These are phyloP conservation scores for Anhinga rufa DNA, from an alignment of 2,113 vertebrate genomes.

Conservation along the genomic window DNA sequence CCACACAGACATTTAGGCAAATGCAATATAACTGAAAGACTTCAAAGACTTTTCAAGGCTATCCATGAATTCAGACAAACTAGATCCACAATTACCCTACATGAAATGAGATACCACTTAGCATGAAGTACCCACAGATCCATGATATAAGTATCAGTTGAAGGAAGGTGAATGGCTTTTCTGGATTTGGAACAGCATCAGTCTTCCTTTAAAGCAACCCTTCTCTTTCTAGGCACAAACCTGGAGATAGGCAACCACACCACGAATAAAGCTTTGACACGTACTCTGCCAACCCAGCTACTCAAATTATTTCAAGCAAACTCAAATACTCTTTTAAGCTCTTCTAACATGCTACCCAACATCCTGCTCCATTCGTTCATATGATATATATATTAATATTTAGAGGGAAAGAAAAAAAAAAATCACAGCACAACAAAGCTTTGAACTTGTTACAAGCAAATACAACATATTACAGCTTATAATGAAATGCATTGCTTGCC, in stretches of 20 bases:
- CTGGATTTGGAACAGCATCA: neutral
- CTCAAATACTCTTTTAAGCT: neutral
- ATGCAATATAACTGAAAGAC: neutral
- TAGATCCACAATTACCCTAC: neutral
- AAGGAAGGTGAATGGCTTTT: neutral
- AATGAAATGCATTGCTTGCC: neutral
- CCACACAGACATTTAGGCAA: neutral
- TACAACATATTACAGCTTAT: neutral
- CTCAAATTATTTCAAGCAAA: neutral
- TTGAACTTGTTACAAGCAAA: neutral
- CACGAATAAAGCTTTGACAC: neutral
- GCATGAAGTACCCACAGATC: neutral
- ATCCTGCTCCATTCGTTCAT: neutral
- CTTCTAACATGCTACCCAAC: neutral
- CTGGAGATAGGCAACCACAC: neutral
- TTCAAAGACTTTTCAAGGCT: neutral
- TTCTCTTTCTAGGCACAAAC: neutral
- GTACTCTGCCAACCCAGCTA: neutral
- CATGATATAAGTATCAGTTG: accelerated
- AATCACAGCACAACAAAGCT: neutral
- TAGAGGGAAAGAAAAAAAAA: neutral
- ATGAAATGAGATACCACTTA: neutral
- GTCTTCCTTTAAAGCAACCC: neutral
- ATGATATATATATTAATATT: neutral
- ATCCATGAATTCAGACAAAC: neutral